These are phyloP conservation scores for Psittacus erithacus DNA, from an alignment of 2,113 vertebrate species.

Conservation along the genomic window DNA sequence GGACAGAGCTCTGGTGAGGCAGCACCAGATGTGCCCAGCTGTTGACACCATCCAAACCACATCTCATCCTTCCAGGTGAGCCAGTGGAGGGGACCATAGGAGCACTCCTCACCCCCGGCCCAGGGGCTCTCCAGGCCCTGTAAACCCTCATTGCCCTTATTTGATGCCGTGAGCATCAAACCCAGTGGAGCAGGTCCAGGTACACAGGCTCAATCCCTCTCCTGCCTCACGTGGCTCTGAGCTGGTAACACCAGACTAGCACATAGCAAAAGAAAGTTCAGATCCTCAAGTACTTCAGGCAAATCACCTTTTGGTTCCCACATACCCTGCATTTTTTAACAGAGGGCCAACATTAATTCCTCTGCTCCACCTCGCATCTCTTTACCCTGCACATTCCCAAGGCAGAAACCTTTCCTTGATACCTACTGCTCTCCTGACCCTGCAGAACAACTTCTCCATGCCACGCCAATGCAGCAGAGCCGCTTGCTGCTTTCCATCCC, in stretches of 20 bases:
- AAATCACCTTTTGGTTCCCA: not conserved
- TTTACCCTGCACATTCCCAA: rapidly evolving
- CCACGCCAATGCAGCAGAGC: not conserved
- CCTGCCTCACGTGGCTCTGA: not conserved
- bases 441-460: not conserved
- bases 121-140: not conserved
- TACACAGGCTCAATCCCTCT: not conserved
- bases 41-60: not conserved
- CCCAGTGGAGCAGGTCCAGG: not conserved
- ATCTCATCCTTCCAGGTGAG: too few species aligned
- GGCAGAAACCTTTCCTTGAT: not conserved
- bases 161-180: not conserved
- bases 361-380: not conserved
- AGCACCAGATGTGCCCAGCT: not conserved
- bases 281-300: not conserved
- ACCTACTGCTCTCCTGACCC: rapidly evolving
- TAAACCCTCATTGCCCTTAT: not conserved
- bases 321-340: not conserved
- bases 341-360: not conserved
- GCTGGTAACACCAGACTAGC: not conserved
- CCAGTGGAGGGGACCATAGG: rapidly evolving
- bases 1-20: rapidly evolving
- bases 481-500: not conserved
- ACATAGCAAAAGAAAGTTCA: not conserved
- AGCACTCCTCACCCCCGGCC: not conserved